Evolutionary conservation across 2,888 invertebrate genomes (phyloP).

Genomic region (Drosophila paracracens): DNA sequence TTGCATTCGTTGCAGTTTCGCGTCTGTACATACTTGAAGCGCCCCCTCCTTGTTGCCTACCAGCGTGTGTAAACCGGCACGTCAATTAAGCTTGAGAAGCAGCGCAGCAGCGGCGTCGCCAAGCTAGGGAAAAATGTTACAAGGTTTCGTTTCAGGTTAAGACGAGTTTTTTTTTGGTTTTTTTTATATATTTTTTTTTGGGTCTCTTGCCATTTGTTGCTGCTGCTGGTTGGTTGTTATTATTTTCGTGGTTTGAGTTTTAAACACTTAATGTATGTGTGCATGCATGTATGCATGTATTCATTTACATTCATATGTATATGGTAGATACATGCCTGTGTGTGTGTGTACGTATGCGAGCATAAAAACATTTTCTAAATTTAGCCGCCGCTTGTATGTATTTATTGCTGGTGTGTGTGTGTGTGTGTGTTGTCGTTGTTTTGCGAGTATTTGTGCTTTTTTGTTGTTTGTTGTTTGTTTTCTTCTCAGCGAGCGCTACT

Average conservation of each 20-base stretch:
- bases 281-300: slow-evolving; percentile 1
- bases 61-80: slow-evolving; percentile 65
- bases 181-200: slow-evolving; percentile 49
- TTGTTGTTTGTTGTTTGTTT: slow-evolving; percentile 53
- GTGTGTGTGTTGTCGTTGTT: slow-evolving; percentile 11
- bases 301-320: slow-evolving; percentile 1
- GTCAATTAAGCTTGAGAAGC: slow-evolving; percentile 77
- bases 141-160: slow-evolving; percentile 83
- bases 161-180: slow-evolving; percentile 64
- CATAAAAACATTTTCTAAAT: slow-evolving; percentile 66
- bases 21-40: slow-evolving; percentile 32
- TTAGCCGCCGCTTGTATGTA: slow-evolving; percentile 57
- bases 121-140: slow-evolving; percentile 81
- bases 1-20: slow-evolving; percentile 55
- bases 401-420: slow-evolving; percentile 25
- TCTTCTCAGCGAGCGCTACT: slow-evolving; percentile 39
- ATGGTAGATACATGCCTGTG: not conserved
- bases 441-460: slow-evolving; percentile 10
- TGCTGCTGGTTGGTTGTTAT: slow-evolving; percentile 43
- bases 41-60: slow-evolving; percentile 37
- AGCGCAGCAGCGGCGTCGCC: slow-evolving; percentile 66
- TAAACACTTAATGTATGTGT: slow-evolving; percentile 30
- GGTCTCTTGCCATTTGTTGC: slow-evolving; percentile 62
- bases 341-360: slow-evolving; percentile 8
- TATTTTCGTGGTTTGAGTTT: slow-evolving; percentile 56